Conservation (phyloP, 2,113 vertebrate species). For the Bos taurus region ARS-UCD2.0 NC_037332.1:70055501-70056000, state of each 20-base stretch:
- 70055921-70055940: conserved; percentile 74
- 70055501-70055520: background rate
- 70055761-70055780: background rate
- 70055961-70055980: background rate
- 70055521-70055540: background rate
- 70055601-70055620: background rate
- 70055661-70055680: background rate
- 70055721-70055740: background rate
- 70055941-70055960: conserved; percentile 76
- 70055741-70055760: background rate
- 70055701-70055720: background rate
- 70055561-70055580: conserved; percentile 39
- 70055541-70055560: background rate
- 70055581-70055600: conserved; percentile 36
- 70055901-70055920: conserved; percentile 74
- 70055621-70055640: conserved; percentile 34
- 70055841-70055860: conserved; percentile 20
- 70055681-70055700: background rate
- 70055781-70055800: background rate
- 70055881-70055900: conserved; percentile 81
- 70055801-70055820: background rate
- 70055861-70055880: conserved; percentile 70
- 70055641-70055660: background rate
- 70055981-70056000: conserved; percentile 79
- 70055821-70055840: conserved; percentile 43